Conservation (phyloP, 2,113 vertebrate genomes). For the Semnopithecus entellus region DNA sequence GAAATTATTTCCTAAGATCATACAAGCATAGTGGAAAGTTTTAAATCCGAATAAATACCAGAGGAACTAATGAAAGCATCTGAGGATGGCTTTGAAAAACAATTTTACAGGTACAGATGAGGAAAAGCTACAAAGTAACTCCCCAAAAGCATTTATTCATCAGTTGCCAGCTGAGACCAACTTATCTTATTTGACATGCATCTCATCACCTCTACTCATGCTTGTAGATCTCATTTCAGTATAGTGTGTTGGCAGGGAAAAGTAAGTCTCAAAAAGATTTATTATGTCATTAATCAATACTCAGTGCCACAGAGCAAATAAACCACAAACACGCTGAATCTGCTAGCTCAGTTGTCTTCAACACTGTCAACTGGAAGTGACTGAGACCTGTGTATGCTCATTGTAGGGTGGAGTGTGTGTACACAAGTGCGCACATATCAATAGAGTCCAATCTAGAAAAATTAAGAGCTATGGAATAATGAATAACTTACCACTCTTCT, state of each 20-base stretch:
- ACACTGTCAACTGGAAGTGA: neutral
- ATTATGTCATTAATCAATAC: constrained; percentile 73
- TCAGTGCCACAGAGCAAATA: constrained; percentile 60
- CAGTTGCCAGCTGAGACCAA: constrained; percentile 12
- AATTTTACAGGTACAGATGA: neutral
- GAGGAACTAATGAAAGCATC: neutral
- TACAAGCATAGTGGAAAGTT: neutral
- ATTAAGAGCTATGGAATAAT: neutral
- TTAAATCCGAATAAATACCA: constrained; percentile 32
- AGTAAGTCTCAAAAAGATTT: constrained; percentile 65
- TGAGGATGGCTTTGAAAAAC: neutral
- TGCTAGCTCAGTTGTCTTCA: constrained; percentile 37
- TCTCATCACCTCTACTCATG: constrained; percentile 43
- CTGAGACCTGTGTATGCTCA: neutral
- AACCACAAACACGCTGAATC: constrained; percentile 55
- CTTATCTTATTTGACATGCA: constrained; percentile 62
- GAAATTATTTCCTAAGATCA: neutral
- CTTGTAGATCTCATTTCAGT: constrained; percentile 43
- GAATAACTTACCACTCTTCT: neutral
- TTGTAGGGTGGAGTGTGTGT: neutral
- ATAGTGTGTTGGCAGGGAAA: constrained; percentile 26
- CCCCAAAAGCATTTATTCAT: constrained; percentile 35
- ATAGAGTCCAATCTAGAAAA: neutral
- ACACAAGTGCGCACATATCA: neutral
- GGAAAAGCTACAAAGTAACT: neutral